phyloP scores from a whole-genome alignment of 2,113 vertebrate species.

The Panthera leo region DNA sequence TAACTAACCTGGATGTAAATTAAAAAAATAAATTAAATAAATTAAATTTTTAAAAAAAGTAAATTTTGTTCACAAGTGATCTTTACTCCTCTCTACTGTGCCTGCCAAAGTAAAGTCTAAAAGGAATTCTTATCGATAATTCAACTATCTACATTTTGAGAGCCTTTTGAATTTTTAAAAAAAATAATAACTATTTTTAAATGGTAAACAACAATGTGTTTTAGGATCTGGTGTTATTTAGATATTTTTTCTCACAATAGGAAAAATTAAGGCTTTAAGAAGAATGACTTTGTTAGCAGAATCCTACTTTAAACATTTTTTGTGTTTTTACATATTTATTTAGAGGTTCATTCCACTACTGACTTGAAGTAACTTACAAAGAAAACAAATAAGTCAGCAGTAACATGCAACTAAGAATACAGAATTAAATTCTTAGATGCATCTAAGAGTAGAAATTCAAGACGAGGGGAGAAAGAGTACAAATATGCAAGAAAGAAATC shows the following conservation, averaged over 20 bases:
- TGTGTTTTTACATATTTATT: not conserved
- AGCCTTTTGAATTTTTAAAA: not conserved
- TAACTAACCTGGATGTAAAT: no score
- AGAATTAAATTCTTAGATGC: not conserved
- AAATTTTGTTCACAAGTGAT: conserved; percentile 1
- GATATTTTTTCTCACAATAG: conserved; percentile 19
- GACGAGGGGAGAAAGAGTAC: not conserved
- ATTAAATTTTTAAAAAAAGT: not conserved
- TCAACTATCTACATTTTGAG: not conserved
- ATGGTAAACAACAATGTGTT: conserved; percentile 27
- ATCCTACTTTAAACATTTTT: not conserved
- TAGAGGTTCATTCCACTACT: not conserved
- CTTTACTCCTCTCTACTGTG: not conserved
- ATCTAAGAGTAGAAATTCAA: not conserved
- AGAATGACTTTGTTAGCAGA: conserved; percentile 66
- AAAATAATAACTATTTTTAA: not conserved
- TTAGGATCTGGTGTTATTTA: not conserved
- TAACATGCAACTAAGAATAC: not conserved
- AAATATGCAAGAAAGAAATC: not conserved
- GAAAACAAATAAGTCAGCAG: not conserved
- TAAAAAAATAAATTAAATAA: no score
- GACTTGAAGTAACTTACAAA: not conserved
- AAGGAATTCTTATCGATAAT: conserved; percentile 38
- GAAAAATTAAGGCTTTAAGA: conserved; percentile 51
- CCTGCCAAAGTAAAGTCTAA: not conserved